Evolutionary conservation across 1,140 invertebrate species (phyloP).

Genomic region (Pogonomyrmex californicus): DNA sequence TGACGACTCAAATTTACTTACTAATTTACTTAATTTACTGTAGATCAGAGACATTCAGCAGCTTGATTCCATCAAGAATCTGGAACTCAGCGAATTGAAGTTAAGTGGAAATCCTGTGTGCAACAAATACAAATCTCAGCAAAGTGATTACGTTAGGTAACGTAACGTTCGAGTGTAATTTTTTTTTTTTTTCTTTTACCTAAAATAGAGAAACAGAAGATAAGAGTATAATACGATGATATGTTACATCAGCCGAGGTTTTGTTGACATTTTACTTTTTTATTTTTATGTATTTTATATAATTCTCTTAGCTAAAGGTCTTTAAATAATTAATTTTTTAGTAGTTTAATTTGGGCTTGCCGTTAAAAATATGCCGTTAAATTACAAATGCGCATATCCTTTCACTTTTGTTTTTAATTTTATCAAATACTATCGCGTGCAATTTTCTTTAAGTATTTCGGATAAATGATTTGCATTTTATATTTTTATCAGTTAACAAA

Average conservation of each 20-base stretch:
- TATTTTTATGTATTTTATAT: background rate
- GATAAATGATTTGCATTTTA: too few species aligned
- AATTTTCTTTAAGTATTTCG: too few species aligned
- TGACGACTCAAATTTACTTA: constrained; percentile 37
- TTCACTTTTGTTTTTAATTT: too few species aligned
- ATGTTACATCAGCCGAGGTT: background rate
- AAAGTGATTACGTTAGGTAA: constrained; percentile 95
- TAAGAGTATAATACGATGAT: background rate
- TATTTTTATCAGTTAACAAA: too few species aligned
- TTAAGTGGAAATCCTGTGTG: constrained; percentile 94
- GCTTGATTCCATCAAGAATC: constrained; percentile 90
- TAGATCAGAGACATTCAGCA: constrained; percentile 91
- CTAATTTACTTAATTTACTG: too few species aligned
- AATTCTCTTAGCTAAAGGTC: background rate
- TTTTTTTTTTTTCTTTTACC: constrained; percentile 47
- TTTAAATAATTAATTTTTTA: constrained; percentile 24
- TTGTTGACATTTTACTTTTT: too few species aligned
- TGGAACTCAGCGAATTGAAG: constrained; percentile 91
- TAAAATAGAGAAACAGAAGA: background rate
- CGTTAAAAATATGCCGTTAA: too few species aligned
- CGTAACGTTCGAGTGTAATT: constrained; percentile 67
- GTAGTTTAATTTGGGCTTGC: too few species aligned
- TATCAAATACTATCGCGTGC: too few species aligned
- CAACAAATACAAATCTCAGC: constrained; percentile 91
- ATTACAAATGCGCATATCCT: too few species aligned